Base-by-base conservation (phyloP, 1,140 invertebrate genomes). In the Drosophila baimaii region DNA sequence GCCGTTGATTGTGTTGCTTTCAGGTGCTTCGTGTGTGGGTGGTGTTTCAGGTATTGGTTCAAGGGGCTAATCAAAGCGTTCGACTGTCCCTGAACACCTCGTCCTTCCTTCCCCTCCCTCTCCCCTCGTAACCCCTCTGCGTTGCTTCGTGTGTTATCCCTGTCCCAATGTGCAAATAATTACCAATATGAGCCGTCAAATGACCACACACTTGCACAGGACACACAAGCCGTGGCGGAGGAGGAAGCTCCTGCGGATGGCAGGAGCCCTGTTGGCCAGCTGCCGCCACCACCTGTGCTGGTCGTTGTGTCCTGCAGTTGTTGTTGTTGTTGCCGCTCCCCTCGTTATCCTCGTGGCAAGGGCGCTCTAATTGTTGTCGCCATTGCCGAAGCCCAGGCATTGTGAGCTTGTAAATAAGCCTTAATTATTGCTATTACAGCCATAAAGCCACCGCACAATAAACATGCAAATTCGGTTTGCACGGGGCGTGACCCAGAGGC, bases 361-460 rank as follows among this genome's bases (percentile, higher is more conserved):
- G 64, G 63, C 52, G 64, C 57, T 80, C 65, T 84, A 73, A 80
- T 80, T 84, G 81, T 84, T 84, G 81, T 70, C 51, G 56, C 47
- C 65, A 49, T 74, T 44, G 56, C 47, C 58, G 25, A 25, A 41
- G 44, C 43, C 19, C 25, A 43, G 76, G 64, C 69, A 82, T 77
- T 83, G 68, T 73, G 76, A 88, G 79, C 76, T 73, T 88, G 79
- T 83, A 89, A 88, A 89, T 88, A 79, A 89, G 79, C 83, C 84
- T 88, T 88, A 88, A 88, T 88, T 88, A 88, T 88, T 73, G 83
- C 77, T 62, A 83, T 88, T 79, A 78, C 83, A 79, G 79, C 84
- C 84, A 77, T 83, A 88, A 89, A 80, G 84, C 77, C 84, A 89
- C 79, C 84, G 71, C 83, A 88, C 80, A 88, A 83, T 88, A 89